Evolutionary conservation across 1,140 invertebrate species (phyloP).

Genomic region (Venustaconcha ellipsiformis): DNA sequence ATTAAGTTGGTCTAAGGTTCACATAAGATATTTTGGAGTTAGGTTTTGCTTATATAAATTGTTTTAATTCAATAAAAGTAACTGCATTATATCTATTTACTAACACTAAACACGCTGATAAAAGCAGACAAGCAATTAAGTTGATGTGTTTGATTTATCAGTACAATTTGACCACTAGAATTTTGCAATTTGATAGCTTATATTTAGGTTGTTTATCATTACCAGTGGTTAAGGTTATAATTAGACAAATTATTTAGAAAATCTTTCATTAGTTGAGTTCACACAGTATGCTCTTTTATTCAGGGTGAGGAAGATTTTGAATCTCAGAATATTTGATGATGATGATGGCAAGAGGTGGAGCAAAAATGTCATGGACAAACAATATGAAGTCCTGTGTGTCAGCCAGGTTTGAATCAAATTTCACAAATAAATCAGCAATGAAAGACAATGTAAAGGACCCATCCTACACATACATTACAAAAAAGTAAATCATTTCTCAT

Average conservation of each 20-base stretch:
- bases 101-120: not conserved
- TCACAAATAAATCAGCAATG: not conserved
- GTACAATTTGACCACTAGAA: too few relatives aligned
- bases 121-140: not conserved
- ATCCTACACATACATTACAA: too few relatives aligned
- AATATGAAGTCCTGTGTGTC: conserved; percentile 73
- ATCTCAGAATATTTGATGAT: conserved; percentile 85
- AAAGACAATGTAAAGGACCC: not conserved
- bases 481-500: too few relatives aligned
- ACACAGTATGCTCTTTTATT: conserved; percentile 44
- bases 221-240: not conserved
- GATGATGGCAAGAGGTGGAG: conserved; percentile 83
- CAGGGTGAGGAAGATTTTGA: conserved; percentile 85
- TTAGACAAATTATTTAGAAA: not conserved
- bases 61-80: too few relatives aligned
- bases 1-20: too few relatives aligned
- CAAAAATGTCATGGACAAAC: conserved; percentile 80
- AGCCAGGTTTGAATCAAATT: conserved; percentile 72
- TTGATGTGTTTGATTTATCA: too few relatives aligned
- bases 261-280: not conserved
- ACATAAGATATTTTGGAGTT: too few relatives aligned
- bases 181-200: not conserved
- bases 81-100: not conserved
- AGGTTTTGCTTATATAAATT: too few relatives aligned
- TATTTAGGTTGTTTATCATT: not conserved